Base-by-base conservation (phyloP, 92 coral and sea anemone genomes). In the Diadumene lineata region DNA sequence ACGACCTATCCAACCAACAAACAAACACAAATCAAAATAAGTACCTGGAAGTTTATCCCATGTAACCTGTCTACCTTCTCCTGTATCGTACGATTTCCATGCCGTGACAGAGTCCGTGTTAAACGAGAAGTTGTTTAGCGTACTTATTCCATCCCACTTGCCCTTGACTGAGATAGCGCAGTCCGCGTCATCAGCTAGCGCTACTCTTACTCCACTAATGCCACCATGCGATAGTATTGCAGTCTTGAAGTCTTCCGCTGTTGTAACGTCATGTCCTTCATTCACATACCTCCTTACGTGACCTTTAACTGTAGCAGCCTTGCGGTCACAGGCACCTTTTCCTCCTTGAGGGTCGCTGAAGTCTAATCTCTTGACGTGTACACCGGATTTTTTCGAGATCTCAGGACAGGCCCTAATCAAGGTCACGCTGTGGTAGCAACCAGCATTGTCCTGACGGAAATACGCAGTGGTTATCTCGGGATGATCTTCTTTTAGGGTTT, bases 401-500 rank as follows among this genome's bases (percentile, higher is more conserved):
- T 4, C 18, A 3, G 58, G 77, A 55, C 77, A 75, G 31, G 78
- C 74, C 7, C 64, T 16, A 15, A 82, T 18, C 73, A 67, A 43
- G 15, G 70, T 38, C 15, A 43, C 82, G 63, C 76, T 73, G 30
- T 82, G 87, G 26, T 79, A 79, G 62, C 84, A 79, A 3, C 79
- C 84, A 7, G 84, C 84, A 26, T 79, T 79, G 31, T 81, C 83
- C 31, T 64, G 77, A 24, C 86, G 79, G 23, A 69, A 69, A 50
- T 63, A 86, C 11, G 86, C 86, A 1, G 34, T 79, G 7, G 70
- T 28, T 11, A 86, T 56, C 66, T 81, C 86, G 23, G 90, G 90
- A 29, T 81, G 75, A 18, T 75, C 79, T 29, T 43, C 46, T 31
- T 76, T 86, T 10, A 76, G 25, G 23, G 79, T 48, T 0, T 23